A percentile compares a stretch with the other conserved stretches of the same genome.
These are phyloP conservation scores for Upupa epops DNA, from an alignment of 2,113 vertebrate species.

Conservation along the genomic window DNA sequence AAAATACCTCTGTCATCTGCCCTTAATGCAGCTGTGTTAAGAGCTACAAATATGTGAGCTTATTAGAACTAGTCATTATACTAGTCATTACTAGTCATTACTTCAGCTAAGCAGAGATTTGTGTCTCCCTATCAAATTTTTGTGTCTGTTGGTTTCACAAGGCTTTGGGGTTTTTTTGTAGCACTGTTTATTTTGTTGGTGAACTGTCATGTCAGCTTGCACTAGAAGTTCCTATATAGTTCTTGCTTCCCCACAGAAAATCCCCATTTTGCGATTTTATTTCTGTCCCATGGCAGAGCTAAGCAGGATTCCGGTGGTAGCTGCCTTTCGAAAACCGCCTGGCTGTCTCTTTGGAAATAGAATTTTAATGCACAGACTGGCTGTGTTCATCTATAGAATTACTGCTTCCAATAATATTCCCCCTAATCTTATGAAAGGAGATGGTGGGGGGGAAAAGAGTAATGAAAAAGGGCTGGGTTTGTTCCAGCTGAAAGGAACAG, in stretches of 20 bases:
- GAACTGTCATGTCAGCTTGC: neutral
- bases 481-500: constrained; percentile 3
- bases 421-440: constrained; percentile 49
- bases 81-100: too few relatives aligned
- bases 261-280: neutral
- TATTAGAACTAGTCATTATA: too few relatives aligned
- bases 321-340: constrained; percentile 25
- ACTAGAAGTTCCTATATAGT: neutral
- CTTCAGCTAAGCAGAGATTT: neutral
- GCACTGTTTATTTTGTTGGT: neutral
- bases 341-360: constrained; percentile 39
- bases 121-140: neutral
- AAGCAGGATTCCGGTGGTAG: neutral
- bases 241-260: neutral
- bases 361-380: constrained; percentile 52
- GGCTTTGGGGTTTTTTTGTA: neutral
- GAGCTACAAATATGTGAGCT: neutral
- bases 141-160: neutral
- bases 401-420: constrained; percentile 51
- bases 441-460: neutral
- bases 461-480: constrained; percentile 31
- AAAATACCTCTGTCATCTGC: neutral
- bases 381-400: constrained; percentile 40
- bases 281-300: neutral
- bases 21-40: neutral